Evolutionary conservation across 2,888 invertebrate species (phyloP), one percentile per base, ranked within the genome.

Genomic region (Stenotaenia linearis): DNA sequence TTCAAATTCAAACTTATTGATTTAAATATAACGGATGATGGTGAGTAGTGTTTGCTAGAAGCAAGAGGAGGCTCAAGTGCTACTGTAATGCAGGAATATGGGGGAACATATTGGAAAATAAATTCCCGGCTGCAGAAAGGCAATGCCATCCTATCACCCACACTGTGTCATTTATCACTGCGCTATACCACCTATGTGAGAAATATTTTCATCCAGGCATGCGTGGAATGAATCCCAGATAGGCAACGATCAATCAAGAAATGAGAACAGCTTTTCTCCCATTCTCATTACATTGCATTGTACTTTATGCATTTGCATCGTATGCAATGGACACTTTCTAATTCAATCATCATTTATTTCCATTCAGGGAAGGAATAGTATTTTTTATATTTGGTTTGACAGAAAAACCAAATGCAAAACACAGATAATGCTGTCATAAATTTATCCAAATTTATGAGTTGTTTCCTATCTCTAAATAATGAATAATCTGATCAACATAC

Each of bases 71-170:
- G 28, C 69, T 69, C 28, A 69, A 69, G 69, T 69, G 69, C 28
- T 28, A 69, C 69, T 69, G 69, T 69, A 28, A 69, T 69, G 69
- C 69, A 69, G 25, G 69, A 69, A 69, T 69, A n/a, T 69, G 69
- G 69, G 56, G 69, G 69, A 69, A 69, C 69, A 69, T 69, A 69
- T 69, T 69, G 69, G 69, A 69, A 69, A 69, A 69, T 69, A 69
- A 69, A 69, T 69, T 69, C 69, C 69, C 9, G 28, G 69, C 69
- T 69, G 69, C 69, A 69, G 69, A 69, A 69, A 69, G 69, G 69
- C 69, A 69, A 25, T 28, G 69, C 25, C 69, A 28, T 23, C 25
- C 69, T 69, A 69, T 69, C 69, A 69, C 69, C 25, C 69, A 69
- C 69, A 69, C 69, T n/a, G 28, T 69, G 69, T 69, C 25, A 69